Base-by-base conservation (phyloP, 2,888 invertebrate species). In the Sinodicranocentrus sp. region DNA sequence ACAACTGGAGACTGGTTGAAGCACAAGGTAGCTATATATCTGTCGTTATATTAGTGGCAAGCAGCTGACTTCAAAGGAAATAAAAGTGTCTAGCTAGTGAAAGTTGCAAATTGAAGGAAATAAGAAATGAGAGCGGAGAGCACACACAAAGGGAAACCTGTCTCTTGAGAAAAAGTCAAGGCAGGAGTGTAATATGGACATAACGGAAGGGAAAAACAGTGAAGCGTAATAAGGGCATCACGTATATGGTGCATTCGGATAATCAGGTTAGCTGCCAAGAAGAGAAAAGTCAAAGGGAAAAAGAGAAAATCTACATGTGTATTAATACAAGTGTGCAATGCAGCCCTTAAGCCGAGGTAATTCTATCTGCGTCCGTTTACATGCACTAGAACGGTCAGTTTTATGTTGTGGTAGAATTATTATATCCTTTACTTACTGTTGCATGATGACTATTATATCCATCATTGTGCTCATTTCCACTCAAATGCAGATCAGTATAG, bases 41-140 rank as follows among this genome's bases (percentile, higher is more conserved):
- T 15, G 52, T 52, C 19, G 52, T 15, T 52, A 19, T 52, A 52
- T 52, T 17, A 25, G 19, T 44, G 13, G 21, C 21, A 19, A 39
- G 57, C 57, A 71, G 57, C 71, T 71, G 39, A 73, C 73, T 73
- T 73, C 73, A 73, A 73, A 73, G 73, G 26, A 73, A 73, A 73
- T 26, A 72, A 33, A 65, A 61, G 61, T 73, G 61, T 61, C 73
- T 71, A 25, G 5, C 57, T 13, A 1, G 59, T 33, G 10, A 70
- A 61, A 73, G 61, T 73, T 73, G 73, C 73, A 73, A 43, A 73
- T 73, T 73, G 73, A 73, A 61, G 73, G 39, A 70, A 70, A 54
- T 54, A 70, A 70, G 61, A 61, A 73, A 73, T 73, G 73, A 43
- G 61, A 61, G 13, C 2, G 25, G 73, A 73, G 23, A 25, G 61